Base-by-base conservation (phyloP, 2,113 vertebrate species). In the Conger conger region DNA sequence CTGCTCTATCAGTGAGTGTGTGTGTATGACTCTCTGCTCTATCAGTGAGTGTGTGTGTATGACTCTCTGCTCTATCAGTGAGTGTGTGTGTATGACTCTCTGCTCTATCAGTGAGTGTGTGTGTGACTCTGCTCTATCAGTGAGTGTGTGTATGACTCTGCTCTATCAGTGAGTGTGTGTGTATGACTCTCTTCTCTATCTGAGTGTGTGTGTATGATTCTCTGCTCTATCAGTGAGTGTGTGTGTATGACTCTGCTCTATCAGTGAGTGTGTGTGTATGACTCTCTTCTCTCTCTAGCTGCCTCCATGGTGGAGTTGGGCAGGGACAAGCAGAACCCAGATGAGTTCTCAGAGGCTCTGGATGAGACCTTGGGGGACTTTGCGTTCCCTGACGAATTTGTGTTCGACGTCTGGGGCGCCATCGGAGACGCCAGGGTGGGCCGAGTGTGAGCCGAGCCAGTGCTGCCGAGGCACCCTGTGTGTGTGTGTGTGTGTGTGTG, bases 261-360 rank as follows among this genome's bases (percentile, higher is more conserved):
- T 33, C 1, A 33, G 30, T 33, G n/a, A 1, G 68, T 50, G 45
- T 50, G 45, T 50, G 45, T 50, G 45, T 50, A 13, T 42, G 9
- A 42, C 40, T 42, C 4, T 9, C 9, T 9, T 42, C 40, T 42
- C 40, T 42, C n/a, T n/a, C n/a, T 90, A 98, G 97, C 97, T 38
- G 96, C 97, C 84, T 98, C 97, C 73, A 98, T 98, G 97, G 97
- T 98, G 86, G 97, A 98, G 88, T 93, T 98, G 87, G 97, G 97
- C 36, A 97, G 97, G 81, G 96, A 98, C 92, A 97, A 97, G 76
- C 95, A 90, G 89, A 98, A 98, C 91, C 97, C 97, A 0, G 97
- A 98, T 0, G 97, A 97, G 86, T 96, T 99, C 85, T 97, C 97
- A 0, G 95, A 99, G 91, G 96, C 97, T 30, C 91, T 98, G 80